Conservation (phyloP, 1,140 invertebrate genomes). For the Neodiprion lecontei region DNA sequence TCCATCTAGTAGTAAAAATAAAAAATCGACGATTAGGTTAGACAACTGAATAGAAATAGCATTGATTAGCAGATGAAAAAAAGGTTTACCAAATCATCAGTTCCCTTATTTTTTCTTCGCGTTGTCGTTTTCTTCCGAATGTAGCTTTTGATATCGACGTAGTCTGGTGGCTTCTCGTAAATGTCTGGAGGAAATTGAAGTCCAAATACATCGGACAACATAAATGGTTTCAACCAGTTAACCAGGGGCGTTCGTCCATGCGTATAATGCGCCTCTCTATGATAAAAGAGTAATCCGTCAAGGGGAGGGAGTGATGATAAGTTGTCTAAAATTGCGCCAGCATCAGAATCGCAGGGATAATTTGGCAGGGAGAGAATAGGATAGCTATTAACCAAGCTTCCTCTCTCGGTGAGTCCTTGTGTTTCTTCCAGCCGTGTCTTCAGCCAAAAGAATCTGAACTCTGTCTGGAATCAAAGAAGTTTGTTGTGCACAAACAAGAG, state of each 20-base stretch:
- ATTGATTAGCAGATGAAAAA: too few species aligned
- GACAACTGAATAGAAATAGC: too few species aligned
- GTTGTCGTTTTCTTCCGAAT: slow-evolving; percentile 15
- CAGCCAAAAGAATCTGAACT: slow-evolving; percentile 82
- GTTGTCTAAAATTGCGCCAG: slow-evolving; percentile 47
- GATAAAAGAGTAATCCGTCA: slow-evolving; percentile 86
- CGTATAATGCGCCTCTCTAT: slow-evolving; percentile 79
- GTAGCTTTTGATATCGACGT: slow-evolving; percentile 51
- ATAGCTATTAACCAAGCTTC: slow-evolving; percentile 60
- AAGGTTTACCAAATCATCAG: background rate
- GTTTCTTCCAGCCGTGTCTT: slow-evolving; percentile 71
- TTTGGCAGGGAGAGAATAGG: slow-evolving; percentile 61
- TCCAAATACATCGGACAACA: slow-evolving; percentile 82
- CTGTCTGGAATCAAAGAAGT: slow-evolving; percentile 65
- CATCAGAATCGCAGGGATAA: slow-evolving; percentile 53
- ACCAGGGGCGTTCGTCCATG: slow-evolving; percentile 83
- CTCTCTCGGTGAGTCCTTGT: slow-evolving; percentile 51
- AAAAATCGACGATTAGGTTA: too few species aligned
- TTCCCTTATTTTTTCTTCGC: background rate
- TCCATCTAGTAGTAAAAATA: too few species aligned
- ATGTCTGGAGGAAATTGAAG: slow-evolving; percentile 57
- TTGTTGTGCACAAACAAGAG: slow-evolving; percentile 12
- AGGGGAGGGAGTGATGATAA: slow-evolving; percentile 54
- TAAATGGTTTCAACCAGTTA: slow-evolving; percentile 87
- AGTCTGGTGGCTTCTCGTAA: slow-evolving; percentile 52